Evolutionary conservation across 2,113 vertebrate genomes (phyloP), one percentile per base, ranked within the genome.

Genomic region (Ovibos moschatus): DNA sequence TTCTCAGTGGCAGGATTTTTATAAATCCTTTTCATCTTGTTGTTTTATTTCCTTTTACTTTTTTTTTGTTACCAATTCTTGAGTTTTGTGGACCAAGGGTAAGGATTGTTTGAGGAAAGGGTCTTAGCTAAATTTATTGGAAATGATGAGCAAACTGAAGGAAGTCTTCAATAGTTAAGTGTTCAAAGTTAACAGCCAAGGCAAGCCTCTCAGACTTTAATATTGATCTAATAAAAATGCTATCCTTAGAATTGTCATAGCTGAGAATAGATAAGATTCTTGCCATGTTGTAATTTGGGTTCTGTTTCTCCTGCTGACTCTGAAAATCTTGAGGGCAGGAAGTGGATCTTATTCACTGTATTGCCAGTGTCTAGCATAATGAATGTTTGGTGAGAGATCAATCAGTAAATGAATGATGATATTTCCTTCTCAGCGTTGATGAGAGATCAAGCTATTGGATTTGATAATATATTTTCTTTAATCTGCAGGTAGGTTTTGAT

Each of bases 401-500:
- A 53, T 50, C 14, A 89, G 2, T 78, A 60, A 91, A 30, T 19
- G 71, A 64, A 17, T 83, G 53, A 87, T 87, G 60, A 4, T 95
- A n/a, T 82, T 87, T 71, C 28, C 15, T 81, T 95, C 27, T 93
- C 1, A 14, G 55, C 15, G 51, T 74, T 74, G 30, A 71, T 89
- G 86, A 71, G 40, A 89, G 71, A 40, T 58, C 71, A 83, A 30
- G 67, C 11, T 71, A 36, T 40, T 89, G 94, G 67, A 40, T 95
- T 97, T 85, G 95, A 76, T 64, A 89, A 78, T n/a, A 11, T 96
- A 97, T 96, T 7, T 40, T 89, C 4, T 62, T 74, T 64, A 50
- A 47, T 50, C 78, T 57, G 92, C 84, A 50, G 91, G 33, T 53
- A 67, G 11, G 78, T 94, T 98, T 96, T 98, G n/a, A 53, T 96